Evolutionary conservation across 2,113 vertebrate species (phyloP), one percentile per base, ranked within the genome.

Genomic region (Meriones unguiculatus): DNA sequence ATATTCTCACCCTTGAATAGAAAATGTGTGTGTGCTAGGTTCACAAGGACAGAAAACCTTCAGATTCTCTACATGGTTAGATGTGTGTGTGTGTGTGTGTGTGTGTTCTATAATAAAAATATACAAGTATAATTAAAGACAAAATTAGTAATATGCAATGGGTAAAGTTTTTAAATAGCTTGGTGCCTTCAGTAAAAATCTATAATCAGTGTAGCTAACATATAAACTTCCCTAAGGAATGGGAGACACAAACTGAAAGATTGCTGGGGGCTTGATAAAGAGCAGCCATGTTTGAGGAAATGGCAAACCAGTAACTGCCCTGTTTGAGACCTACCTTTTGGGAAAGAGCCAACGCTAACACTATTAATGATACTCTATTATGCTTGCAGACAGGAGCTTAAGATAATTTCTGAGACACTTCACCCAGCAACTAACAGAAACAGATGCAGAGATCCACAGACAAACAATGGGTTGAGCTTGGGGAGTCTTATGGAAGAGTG

Each of bases 31-130:
- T n/a, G n/a, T n/a, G 28, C 8, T 82, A 30, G 3, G 67, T 78
- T 22, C 82, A 50, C 12, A 80, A 78, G 20, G 92, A 94, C 4
- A 77, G 32, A 91, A 94, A 94, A 69, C 87, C 72, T 15, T 32
- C 85, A 69, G 2, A 30, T 96, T 65, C 64, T 73, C 32, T 5
- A n/a, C 13, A 73, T 50, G 10, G 20, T 67, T 25, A 9, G 24
- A 9, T 67, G 89, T 77, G 17, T 38, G 64, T 57, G 84, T 14
- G 32, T 35, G 38, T 46, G 50, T 35, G 62, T n/a, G 35, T 30
- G 11, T 62, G 22, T 14, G 41, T 28, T 81, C 7, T 82, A 22
- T 54, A 13, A 69, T 64, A 57, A 28, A 54, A 91, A 86, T 3
- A 24, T 7, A 6, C 4, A 95, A 73, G 89, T 54, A 50, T n/a